Base-by-base conservation (phyloP, 2,888 invertebrate species). In the Sesia apiformis region DNA sequence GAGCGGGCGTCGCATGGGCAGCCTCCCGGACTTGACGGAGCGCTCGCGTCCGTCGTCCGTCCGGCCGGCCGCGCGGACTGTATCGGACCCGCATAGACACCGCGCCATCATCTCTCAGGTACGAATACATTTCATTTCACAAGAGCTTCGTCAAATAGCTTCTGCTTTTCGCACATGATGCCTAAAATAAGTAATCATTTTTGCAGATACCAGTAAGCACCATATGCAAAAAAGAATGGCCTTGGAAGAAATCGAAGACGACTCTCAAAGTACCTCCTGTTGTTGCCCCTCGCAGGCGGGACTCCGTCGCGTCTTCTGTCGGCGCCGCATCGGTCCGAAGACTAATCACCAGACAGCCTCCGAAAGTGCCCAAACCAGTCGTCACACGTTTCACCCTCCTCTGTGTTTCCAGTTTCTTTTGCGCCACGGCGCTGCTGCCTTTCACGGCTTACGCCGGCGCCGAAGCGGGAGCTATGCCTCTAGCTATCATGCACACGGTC, bases 251-350 rank as follows among this genome's bases (percentile, higher is more conserved):
- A 58, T 74, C 76, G 54, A 84, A 81, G 62, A 65, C 70, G 8
- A 74, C 78, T 0, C 63, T 66, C 6, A 69, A 77, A 54, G 64
- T 70, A 23, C 60, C 72, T 2, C 65, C 61, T 3, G 63, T 65
- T 4, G 62, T 65, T 6, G 68, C 72, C 3, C 72, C 76, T 4
- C 85, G 92, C 3, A 88, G 94, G 3, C 87, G 93, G 8, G 94
- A 94, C 66, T 94, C 94, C 0, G 90, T 93, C 54, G 92, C 93
- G 39, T 94, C 94, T 52, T 94, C 94, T 0, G 93, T 94, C 40
- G 94, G 94, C 1, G 94, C 94, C 0, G 94, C 94, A 0, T 95
- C 95, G 1, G 95, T 95, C 5, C 91, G 95, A 3, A 91, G 94
- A 0, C 86, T 96, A 7, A 91, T 95, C 54, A 92, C 94, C 0